Evolutionary conservation across 2,113 vertebrate species (phyloP), one percentile per base, ranked within the genome.

Genomic region (Chauna torquata): DNA sequence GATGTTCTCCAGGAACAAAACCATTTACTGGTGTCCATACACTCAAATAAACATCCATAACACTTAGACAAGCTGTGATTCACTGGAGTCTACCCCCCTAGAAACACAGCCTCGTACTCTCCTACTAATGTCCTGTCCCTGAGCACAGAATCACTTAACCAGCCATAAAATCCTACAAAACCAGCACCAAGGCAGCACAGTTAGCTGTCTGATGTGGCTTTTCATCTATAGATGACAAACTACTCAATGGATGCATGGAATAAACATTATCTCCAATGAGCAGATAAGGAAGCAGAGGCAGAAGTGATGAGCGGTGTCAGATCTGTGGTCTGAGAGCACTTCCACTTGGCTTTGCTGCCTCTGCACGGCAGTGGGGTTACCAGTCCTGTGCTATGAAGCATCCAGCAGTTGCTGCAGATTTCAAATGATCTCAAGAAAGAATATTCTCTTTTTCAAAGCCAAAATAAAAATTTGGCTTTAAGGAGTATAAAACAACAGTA

Each of bases 11-110:
- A 64, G 92, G 17, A 74, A 78, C 14, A 87, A 65, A 92, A 95
- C 65, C 59, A 50, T 55, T 90, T 79, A 75, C 54, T n/a, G 36
- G 44, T 91, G 82, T 82, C 72, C 79, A 61, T 34, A 36, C 36
- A 76, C 85, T 89, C 91, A 71, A 92, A 79, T 32, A 55, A 93
- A 93, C 95, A 86, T n/a, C 88, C 44, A 15, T 36, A 96, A 71
- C 66, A 28, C 79, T 83, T 68, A 68, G 88, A 96, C 47, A 75
- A 90, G 80, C 64, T 61, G 68, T 61, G 83, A 92, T 72, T 90
- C 12, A 4, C 80, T 57, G 61, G 68, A 42, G 74, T 80, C 88
- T 77, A 74, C 71, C 91, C 88, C 40, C 8, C 78, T 1, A 86
- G 82, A 94, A 91, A 58, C 24, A 52, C 61, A 89, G 88, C 81